A percentile compares a stretch with the other conserved stretches of the same genome.
Evolutionary conservation across 2,888 invertebrate genomes (phyloP).

Genomic region (Aethes cnicana): DNA sequence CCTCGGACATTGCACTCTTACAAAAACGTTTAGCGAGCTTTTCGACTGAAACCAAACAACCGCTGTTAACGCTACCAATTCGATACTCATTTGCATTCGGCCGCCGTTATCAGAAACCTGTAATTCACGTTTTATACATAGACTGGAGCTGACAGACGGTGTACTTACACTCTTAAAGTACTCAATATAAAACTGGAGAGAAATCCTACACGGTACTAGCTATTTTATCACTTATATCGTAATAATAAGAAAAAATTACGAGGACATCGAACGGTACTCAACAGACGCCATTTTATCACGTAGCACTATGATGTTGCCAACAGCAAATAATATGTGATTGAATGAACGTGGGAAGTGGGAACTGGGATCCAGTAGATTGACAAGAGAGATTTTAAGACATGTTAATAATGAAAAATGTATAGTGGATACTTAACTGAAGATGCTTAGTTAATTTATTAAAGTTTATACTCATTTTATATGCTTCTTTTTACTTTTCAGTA

Average conservation of each 20-base stretch:
- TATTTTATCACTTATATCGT: slow-evolving; percentile 40
- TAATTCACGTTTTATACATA: slow-evolving; percentile 36
- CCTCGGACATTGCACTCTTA: slow-evolving; percentile 81
- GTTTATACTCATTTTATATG: too few species aligned
- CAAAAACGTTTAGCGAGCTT: slow-evolving; percentile 66
- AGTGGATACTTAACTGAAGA: too few species aligned
- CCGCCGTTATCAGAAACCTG: slow-evolving; percentile 65
- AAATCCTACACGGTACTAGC: slow-evolving; percentile 23
- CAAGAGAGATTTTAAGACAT: too few species aligned
- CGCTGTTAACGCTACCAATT: slow-evolving; percentile 55
- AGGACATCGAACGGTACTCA: slow-evolving; percentile 57
- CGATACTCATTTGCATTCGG: slow-evolving; percentile 54
- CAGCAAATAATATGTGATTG: background rate
- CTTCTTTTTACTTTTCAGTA: too few species aligned
- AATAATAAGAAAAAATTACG: slow-evolving; percentile 43
- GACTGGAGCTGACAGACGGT: background rate
- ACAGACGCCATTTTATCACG: slow-evolving; percentile 73
- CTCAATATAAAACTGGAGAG: slow-evolving; percentile 29
- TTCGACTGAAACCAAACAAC: slow-evolving; percentile 74
- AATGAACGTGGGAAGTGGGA: too few species aligned
- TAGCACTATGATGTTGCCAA: slow-evolving; percentile 48
- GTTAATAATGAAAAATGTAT: too few species aligned
- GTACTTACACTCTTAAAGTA: slow-evolving; percentile 40
- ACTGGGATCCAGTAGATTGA: too few species aligned
- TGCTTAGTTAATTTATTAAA: too few species aligned